Conservation (phyloP, 2,113 vertebrate species). For the Dendropsophus ebraccatus region DNA sequence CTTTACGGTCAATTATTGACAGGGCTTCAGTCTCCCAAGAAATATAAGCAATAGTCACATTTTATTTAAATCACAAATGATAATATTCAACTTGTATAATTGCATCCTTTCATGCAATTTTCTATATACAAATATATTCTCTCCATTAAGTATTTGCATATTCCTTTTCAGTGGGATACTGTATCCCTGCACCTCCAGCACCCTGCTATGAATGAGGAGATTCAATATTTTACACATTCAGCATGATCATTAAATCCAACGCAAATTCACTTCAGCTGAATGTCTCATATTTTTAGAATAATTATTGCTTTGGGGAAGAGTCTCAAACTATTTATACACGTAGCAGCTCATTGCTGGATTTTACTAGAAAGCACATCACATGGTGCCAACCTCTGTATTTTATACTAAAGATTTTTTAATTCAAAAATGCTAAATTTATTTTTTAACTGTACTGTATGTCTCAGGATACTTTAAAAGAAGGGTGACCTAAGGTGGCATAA, state of each 20-base stretch:
- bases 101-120: not conserved
- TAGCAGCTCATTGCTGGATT: slow-evolving; percentile 21
- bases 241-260: slow-evolving; percentile 27
- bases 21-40: not conserved
- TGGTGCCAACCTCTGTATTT: slow-evolving; percentile 13
- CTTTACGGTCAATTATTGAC: not conserved
- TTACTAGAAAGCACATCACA: slow-evolving; percentile 39
- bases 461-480: not conserved
- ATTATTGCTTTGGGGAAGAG: slow-evolving; percentile 48
- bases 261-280: slow-evolving; percentile 33
- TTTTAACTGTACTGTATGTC: not conserved
- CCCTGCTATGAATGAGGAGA: not conserved
- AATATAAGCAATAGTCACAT: not conserved
- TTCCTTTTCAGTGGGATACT: not conserved
- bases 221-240: slow-evolving; percentile 33
- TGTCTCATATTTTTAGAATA: slow-evolving; percentile 40
- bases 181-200: not conserved
- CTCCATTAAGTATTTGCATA: not conserved
- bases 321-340: slow-evolving; percentile 37
- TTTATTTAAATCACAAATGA: not conserved
- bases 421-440: slow-evolving; percentile 11
- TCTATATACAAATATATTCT: not conserved
- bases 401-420: slow-evolving; percentile 2
- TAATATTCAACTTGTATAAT: not conserved
- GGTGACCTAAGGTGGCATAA: not conserved